phyloP scores from a whole-genome alignment of 2,113 vertebrate species.

The Psilopsiagon aymara region DNA sequence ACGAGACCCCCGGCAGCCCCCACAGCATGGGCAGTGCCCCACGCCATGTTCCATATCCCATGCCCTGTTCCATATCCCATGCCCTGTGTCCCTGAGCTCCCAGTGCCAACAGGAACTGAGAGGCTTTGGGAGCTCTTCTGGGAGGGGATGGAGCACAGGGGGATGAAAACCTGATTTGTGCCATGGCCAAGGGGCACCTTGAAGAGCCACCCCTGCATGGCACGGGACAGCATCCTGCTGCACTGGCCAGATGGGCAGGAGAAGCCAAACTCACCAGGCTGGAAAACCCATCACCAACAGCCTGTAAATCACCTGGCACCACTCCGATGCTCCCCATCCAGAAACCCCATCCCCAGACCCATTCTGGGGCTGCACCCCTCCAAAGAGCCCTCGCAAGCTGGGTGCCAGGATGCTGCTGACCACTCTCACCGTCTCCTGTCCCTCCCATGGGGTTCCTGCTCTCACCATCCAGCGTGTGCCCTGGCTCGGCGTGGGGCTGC shows the following conservation, averaged over 20 bases:
- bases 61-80: neutral
- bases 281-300: neutral
- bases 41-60: rapidly evolving
- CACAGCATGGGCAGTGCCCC: rapidly evolving
- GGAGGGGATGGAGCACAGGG: neutral
- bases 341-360: neutral
- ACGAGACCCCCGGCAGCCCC: neutral
- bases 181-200: neutral
- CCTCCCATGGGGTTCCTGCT: neutral
- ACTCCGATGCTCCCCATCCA: rapidly evolving
- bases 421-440: rapidly evolving
- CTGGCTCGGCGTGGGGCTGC: rapidly evolving
- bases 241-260: rapidly evolving
- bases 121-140: neutral
- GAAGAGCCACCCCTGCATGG: neutral
- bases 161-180: neutral
- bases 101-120: neutral
- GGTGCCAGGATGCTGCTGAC: rapidly evolving
- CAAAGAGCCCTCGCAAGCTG: rapidly evolving
- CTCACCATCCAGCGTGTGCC: rapidly evolving
- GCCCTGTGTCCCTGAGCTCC: neutral
- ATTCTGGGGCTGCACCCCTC: neutral
- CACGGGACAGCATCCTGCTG: neutral
- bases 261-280: rapidly evolving
- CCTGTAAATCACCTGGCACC: neutral